Conservation (phyloP, 2,113 vertebrate genomes). For the Natator depressus region DNA sequence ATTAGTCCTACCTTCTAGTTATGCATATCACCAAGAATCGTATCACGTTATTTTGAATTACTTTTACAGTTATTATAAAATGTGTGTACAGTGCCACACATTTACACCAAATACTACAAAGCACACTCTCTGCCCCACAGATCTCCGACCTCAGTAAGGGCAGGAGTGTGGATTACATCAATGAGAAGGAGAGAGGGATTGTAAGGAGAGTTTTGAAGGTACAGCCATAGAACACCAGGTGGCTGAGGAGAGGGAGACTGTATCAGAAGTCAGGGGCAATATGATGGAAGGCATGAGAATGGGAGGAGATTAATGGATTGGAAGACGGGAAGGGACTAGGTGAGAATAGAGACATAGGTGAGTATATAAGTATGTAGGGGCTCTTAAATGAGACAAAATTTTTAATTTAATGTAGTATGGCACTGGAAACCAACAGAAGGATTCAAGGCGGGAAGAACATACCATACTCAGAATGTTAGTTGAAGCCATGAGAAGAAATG, state of each 20-base stretch:
- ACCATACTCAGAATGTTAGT: neutral
- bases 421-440: neutral
- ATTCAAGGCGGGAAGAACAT: neutral
- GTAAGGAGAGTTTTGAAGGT: neutral
- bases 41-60: neutral
- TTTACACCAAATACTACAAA: neutral
- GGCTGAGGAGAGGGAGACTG: neutral
- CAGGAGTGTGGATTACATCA: neutral
- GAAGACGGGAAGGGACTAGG: neutral
- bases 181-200: neutral
- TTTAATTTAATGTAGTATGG: neutral
- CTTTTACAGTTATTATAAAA: neutral
- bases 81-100: neutral
- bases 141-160: neutral
- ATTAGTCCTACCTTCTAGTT: neutral
- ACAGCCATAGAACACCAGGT: too few species aligned
- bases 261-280: neutral
- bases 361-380: neutral
- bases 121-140: neutral
- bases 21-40: neutral
- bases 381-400: neutral
- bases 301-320: neutral
- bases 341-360: neutral
- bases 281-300: too few species aligned
- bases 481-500: neutral